These are phyloP conservation scores for Meloidogyne floridensis DNA, from an alignment of 1,140 invertebrate species.

Conservation along the genomic window DNA sequence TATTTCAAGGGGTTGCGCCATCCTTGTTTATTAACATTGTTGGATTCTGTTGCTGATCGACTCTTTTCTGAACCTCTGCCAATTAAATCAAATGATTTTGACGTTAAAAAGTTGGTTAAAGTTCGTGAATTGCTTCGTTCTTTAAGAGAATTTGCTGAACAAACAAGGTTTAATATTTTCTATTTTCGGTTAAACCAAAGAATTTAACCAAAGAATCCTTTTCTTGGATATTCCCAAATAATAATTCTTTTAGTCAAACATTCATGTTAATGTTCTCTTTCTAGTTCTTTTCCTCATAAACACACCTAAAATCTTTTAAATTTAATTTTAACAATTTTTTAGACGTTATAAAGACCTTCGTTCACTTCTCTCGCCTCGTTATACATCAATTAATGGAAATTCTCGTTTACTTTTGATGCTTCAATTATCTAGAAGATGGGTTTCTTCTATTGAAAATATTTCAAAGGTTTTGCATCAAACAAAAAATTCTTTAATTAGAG, in stretches of 20 bases:
- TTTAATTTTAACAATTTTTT: not conserved
- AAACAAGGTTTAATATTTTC: not conserved
- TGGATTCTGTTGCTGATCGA: not conserved
- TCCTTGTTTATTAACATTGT: not conserved
- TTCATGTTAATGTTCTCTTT: too few relatives aligned
- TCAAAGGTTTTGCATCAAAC: not conserved
- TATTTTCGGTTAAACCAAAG: too few relatives aligned
- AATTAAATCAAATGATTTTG: not conserved
- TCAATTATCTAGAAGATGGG: not conserved
- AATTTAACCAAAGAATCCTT: too few relatives aligned
- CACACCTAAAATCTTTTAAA: not conserved
- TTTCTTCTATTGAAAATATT: not conserved
- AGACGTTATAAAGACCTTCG: constrained; percentile 8
- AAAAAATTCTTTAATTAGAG: not conserved
- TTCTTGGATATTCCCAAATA: too few relatives aligned
- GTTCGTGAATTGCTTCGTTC: not conserved
- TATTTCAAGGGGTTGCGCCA: not conserved
- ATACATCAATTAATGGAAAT: constrained; percentile 5
- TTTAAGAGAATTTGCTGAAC: not conserved
- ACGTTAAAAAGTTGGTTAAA: constrained; percentile 2
- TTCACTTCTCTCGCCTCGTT: not conserved
- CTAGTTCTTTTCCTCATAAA: too few relatives aligned
- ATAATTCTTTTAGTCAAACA: too few relatives aligned
- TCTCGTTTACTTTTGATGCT: not conserved
- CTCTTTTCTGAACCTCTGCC: not conserved